phyloP scores from a whole-genome alignment of 2,888 invertebrate species.

The Parelbella ahira region DNA sequence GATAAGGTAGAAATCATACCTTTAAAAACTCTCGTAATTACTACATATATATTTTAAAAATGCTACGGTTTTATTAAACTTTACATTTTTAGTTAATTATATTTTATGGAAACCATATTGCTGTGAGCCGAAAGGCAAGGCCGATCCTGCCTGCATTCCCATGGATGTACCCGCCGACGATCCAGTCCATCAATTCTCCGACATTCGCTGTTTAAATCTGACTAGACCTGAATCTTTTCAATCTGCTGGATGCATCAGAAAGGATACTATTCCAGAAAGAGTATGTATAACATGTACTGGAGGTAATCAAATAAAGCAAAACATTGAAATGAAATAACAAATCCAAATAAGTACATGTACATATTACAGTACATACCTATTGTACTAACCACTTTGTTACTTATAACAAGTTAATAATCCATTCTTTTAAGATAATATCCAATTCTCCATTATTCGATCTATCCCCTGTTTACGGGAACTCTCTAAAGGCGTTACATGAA shows the following conservation, averaged over 20 bases:
- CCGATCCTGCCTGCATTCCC: constrained; percentile 39
- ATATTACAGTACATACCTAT: too few species aligned
- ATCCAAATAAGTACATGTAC: too few species aligned
- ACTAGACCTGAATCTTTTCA: constrained; percentile 49
- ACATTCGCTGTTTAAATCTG: constrained; percentile 44
- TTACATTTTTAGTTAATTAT: constrained; percentile 51
- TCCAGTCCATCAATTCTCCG: constrained; percentile 48
- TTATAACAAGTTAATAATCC: too few species aligned
- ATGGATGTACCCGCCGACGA: constrained; percentile 45
- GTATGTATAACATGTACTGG: too few species aligned
- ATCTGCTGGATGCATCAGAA: constrained; percentile 41
- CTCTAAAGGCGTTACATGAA: constrained; percentile 28
- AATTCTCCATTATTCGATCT: constrained; percentile 40
- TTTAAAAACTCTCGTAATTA: too few species aligned
- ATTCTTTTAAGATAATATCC: constrained; percentile 35
- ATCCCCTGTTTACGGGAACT: constrained; percentile 36
- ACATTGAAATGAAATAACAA: too few species aligned
- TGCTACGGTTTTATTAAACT: too few species aligned
- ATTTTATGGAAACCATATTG: constrained; percentile 46
- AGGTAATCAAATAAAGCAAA: too few species aligned
- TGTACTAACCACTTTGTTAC: too few species aligned
- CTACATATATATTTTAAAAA: too few species aligned
- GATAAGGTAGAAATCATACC: too few species aligned
- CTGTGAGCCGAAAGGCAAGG: constrained; percentile 39
- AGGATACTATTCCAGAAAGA: constrained; percentile 42